Evolutionary conservation across 2,888 invertebrate species (phyloP).

Genomic region (Vanessa cardui): DNA sequence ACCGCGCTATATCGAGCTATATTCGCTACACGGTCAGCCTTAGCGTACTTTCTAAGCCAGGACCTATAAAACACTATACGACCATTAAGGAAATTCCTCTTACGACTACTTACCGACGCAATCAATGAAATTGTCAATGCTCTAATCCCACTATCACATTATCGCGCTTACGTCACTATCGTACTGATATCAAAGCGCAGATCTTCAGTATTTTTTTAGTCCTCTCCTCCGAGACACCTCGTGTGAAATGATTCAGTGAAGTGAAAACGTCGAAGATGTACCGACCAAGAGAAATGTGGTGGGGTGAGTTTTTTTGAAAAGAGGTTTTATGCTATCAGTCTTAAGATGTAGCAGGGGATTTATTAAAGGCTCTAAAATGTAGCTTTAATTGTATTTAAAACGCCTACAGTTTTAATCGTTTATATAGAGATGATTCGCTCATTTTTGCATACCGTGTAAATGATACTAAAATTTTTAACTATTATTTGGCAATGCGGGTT

Average conservation of each 20-base stretch:
- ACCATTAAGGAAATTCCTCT: slow-evolving; percentile 20
- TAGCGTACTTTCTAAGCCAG: not conserved
- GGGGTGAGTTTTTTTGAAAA: slow-evolving; percentile 50
- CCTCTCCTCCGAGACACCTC: slow-evolving; percentile 41
- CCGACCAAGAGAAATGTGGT: slow-evolving; percentile 53
- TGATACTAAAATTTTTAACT: too few species aligned
- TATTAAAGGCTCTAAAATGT: not conserved
- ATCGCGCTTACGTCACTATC: slow-evolving; percentile 62
- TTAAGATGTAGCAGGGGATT: not conserved
- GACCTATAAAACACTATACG: slow-evolving; percentile 10
- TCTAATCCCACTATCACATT: slow-evolving; percentile 48
- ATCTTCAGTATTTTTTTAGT: slow-evolving; percentile 53
- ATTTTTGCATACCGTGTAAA: too few species aligned
- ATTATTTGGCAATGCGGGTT: too few species aligned
- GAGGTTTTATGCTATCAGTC: not conserved
- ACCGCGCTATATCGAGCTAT: not conserved
- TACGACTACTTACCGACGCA: slow-evolving; percentile 26
- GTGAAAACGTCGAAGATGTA: slow-evolving; percentile 52
- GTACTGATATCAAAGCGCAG: slow-evolving; percentile 53
- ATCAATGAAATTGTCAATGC: slow-evolving; percentile 44
- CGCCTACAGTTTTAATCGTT: too few species aligned
- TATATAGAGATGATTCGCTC: too few species aligned
- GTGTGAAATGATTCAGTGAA: slow-evolving; percentile 53
- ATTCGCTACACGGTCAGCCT: not conserved
- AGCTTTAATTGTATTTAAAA: too few species aligned